Conservation (phyloP, 92 coral and sea anemone species). For the Parazoanthus swiftii region DNA sequence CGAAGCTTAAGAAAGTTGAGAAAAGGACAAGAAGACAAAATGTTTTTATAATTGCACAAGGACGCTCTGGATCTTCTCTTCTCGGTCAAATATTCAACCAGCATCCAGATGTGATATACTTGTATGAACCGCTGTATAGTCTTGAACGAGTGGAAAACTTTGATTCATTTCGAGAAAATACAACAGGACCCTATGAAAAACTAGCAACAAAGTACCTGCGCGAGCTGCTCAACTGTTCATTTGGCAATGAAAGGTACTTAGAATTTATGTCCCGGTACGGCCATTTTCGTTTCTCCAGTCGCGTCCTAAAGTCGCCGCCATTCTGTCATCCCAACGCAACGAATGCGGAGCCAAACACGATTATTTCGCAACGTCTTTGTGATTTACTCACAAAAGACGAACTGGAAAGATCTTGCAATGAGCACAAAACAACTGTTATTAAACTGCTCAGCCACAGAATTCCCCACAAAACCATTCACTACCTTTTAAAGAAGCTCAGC, state of each 20-base stretch:
- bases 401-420: constrained; percentile 23
- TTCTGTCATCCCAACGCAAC: constrained; percentile 1
- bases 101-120: constrained; percentile 15
- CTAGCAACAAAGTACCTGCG: not conserved
- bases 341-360: not conserved
- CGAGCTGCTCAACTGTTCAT: constrained; percentile 27
- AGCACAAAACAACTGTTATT: constrained; percentile 19
- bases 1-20: not conserved
- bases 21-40: not conserved
- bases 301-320: constrained; percentile 30
- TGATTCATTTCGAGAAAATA: constrained; percentile 33
- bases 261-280: constrained; percentile 29
- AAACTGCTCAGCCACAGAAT: constrained; percentile 38
- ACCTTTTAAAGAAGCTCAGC: constrained; percentile 8
- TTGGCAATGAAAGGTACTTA: constrained; percentile 22
- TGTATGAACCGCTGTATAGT: constrained; percentile 25
- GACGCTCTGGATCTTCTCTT: constrained; percentile 35
- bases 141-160: constrained; percentile 18
- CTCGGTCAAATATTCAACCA: constrained; percentile 34
- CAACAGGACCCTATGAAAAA: not conserved
- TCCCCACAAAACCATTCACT: constrained; percentile 9
- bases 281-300: constrained; percentile 33
- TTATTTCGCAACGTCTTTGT: constrained; percentile 19
- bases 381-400: constrained; percentile 7
- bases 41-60: constrained; percentile 21